Base-by-base conservation (phyloP, 1,140 invertebrate species). In the Vanessa tameamea region DNA sequence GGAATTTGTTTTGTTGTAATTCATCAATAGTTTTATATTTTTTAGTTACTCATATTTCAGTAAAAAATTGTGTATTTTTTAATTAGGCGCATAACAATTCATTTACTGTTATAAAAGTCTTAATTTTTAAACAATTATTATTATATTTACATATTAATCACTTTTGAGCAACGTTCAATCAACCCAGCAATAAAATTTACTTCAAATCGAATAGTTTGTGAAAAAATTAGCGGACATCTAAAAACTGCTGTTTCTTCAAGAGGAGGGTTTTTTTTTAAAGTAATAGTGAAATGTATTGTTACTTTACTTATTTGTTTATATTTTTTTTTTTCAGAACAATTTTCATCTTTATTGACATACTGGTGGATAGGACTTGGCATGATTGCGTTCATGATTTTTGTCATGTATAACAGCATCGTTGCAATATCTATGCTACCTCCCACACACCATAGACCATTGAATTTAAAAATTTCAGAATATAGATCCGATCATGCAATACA, bases 331-430 rank as follows among this genome's bases (percentile, higher is more conserved):
- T 73, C 89, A 92, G 90, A 86, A 76, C 83, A 91, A 47, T 83
- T 88, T 78, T 85, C 86, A 37, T 79, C 87, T 47, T 77, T 86
- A 63, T 65, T 91, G 8, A 74, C 73, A 16, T 89, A 89, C 65
- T 90, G 87, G 87, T 92, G 89, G 89, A 79, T 90, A 68, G 88
- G 81, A 47, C 66, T 91, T 64, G 86, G 79, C 12, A 90, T 92
- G 87, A 84, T 91, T 37, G 82, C 79, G 23, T 47, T 92, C 11
- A 82, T 76, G 20, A 82, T 86, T 20, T 88, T 91, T 50, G 74
- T 91, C n/a, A 79, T 91, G 64, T 92, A 92, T 68, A 91, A 90
- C 53, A 84, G 81, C 51, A 71, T 90, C 14, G 71, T 86, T 55
- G 76, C 81, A 48, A 82, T 87, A 50, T 74, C 84, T 16, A 69